A percentile compares a stretch with the other conserved stretches of the same genome.
phyloP scores from a whole-genome alignment of 2,113 vertebrate species.

The Sphyrna mokarran region DNA sequence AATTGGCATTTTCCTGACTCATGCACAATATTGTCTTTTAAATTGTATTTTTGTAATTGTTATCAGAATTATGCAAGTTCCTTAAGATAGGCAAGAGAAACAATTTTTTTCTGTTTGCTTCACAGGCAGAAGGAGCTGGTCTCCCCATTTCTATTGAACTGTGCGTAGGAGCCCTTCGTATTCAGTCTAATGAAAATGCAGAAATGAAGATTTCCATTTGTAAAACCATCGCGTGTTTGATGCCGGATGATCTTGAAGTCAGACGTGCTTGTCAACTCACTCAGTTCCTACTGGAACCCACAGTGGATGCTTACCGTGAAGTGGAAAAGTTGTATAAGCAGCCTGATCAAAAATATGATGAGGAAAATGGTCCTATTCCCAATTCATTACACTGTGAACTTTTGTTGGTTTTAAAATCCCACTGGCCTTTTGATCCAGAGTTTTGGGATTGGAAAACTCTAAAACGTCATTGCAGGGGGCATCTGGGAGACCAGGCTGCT shows the following conservation, averaged over 20 bases:
- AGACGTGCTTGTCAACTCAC: slow-evolving; percentile 88
- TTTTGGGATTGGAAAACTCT: slow-evolving; percentile 99
- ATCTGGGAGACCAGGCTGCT: slow-evolving; percentile 73
- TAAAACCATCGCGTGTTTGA: slow-evolving; percentile 84
- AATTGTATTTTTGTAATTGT: neutral
- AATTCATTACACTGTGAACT: slow-evolving; percentile 94
- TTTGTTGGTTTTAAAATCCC: slow-evolving; percentile 84
- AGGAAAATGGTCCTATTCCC: slow-evolving; percentile 80
- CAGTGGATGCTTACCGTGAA: slow-evolving; percentile 65
- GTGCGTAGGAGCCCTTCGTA: slow-evolving; percentile 89
- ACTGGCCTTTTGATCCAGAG: slow-evolving; percentile 96
- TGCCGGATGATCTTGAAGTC: slow-evolving; percentile 87
- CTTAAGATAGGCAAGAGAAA: neutral
- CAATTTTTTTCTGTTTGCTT: slow-evolving; percentile 35
- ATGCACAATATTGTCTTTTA: neutral
- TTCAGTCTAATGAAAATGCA: slow-evolving; percentile 75
- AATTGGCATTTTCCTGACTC: neutral
- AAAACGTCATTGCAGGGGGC: slow-evolving; percentile 76
- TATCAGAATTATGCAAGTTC: neutral
- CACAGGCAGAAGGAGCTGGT: slow-evolving; percentile 72
- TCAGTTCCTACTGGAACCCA: slow-evolving; percentile 82
- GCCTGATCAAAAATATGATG: slow-evolving; percentile 89
- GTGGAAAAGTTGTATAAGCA: slow-evolving; percentile 82
- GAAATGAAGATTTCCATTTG: slow-evolving; percentile 85
- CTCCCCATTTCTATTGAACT: slow-evolving; percentile 79